These are phyloP conservation scores for Lasioglossum oenotherae DNA, from an alignment of 2,888 invertebrate species.

Conservation along the genomic window DNA sequence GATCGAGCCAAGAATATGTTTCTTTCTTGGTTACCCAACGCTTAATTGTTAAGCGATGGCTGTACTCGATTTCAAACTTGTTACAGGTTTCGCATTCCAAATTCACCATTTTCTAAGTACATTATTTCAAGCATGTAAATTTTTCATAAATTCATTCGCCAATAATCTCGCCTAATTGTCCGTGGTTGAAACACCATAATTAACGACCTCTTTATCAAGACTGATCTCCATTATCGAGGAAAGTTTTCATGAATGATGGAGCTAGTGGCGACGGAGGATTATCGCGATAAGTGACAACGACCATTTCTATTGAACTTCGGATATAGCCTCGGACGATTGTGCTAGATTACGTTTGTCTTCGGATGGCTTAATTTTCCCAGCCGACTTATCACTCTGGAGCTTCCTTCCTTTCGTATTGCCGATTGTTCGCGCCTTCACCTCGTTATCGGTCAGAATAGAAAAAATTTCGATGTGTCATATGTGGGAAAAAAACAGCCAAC, in stretches of 20 bases:
- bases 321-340: background rate
- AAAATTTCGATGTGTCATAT: background rate
- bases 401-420: background rate
- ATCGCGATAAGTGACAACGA: background rate
- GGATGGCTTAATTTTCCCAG: background rate
- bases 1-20: background rate
- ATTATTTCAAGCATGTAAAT: background rate
- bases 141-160: background rate
- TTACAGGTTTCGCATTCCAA: background rate
- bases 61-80: background rate
- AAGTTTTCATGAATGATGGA: background rate
- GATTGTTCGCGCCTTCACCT: too few relatives aligned
- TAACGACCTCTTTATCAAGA: conserved; percentile 4
- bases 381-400: background rate
- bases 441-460: background rate
- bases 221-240: background rate
- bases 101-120: background rate
- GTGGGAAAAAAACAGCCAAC: background rate
- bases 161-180: background rate
- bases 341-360: background rate
- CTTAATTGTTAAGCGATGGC: background rate
- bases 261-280: background rate
- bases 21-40: background rate
- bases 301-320: background rate
- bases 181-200: background rate